Conservation (phyloP, 2,888 invertebrate species). For the Cerceris ruficornis region DNA sequence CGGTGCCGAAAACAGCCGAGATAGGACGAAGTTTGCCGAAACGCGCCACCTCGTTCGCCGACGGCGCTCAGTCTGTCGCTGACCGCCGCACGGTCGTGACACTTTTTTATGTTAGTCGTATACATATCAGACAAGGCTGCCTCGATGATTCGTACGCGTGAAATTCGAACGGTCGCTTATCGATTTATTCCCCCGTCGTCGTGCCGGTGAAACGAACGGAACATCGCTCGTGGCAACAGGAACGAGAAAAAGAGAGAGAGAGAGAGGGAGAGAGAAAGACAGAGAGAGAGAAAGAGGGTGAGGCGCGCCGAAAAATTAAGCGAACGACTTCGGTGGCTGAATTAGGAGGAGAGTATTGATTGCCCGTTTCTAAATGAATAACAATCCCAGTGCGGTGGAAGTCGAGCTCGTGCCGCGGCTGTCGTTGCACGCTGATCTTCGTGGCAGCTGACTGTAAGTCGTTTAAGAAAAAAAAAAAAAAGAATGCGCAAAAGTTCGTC, state of each 20-base stretch:
- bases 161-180: constrained; percentile 40
- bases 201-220: constrained; percentile 41
- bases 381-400: constrained; percentile 77
- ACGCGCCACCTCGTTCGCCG: constrained; percentile 64
- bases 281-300: neutral
- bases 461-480: constrained; percentile 6
- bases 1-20: constrained; percentile 73
- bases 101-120: constrained; percentile 20
- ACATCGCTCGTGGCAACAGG: neutral
- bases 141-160: constrained; percentile 46
- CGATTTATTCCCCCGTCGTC: constrained; percentile 11
- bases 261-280: neutral
- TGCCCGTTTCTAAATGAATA: constrained; percentile 75
- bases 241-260: neutral
- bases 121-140: neutral
- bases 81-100: constrained; percentile 65
- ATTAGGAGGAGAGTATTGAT: constrained; percentile 61
- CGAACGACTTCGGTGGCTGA: constrained; percentile 31
- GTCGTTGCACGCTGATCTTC: constrained; percentile 71
- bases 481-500: constrained; percentile 43
- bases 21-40: constrained; percentile 57
- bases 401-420: constrained; percentile 77
- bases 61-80: constrained; percentile 73
- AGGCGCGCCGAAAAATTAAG: neutral
- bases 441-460: constrained; percentile 80